A percentile compares a stretch with the other conserved stretches of the same genome.
Conservation (phyloP, 2,797 vertebrate species). For the Schizopygopsis malacanthus region DNA sequence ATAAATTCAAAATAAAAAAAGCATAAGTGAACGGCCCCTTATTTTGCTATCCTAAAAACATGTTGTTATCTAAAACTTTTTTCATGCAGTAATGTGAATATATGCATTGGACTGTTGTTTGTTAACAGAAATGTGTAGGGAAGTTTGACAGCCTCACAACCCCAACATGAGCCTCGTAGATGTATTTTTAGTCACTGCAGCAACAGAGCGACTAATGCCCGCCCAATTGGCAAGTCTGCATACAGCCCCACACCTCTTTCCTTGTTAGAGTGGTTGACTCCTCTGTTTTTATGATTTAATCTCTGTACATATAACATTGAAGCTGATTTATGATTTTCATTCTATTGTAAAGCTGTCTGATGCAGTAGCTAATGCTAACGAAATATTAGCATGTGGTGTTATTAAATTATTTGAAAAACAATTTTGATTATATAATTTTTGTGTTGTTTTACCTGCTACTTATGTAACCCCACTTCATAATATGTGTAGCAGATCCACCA, state of each 20-base stretch:
- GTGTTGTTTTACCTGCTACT: neutral
- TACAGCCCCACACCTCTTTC: conserved; percentile 60
- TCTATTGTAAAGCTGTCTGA: neutral
- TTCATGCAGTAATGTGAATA: neutral
- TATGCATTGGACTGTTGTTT: neutral
- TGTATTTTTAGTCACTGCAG: conserved; percentile 75
- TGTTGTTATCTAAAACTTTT: neutral
- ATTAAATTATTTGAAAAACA: neutral
- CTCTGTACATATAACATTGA: neutral
- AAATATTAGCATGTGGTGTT: neutral
- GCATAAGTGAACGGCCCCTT: neutral
- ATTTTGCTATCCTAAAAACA: neutral
- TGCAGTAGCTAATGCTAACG: neutral
- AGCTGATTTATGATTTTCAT: conserved; percentile 13
- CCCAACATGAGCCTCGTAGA: conserved; percentile 47
- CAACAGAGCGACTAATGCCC: conserved; percentile 70
- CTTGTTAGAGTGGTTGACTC: conserved; percentile 60
- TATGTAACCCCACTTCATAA: neutral
- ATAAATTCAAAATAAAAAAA: neutral
- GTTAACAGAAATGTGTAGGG: conserved; percentile 20
- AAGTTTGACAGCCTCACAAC: neutral
- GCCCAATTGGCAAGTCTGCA: conserved; percentile 63
- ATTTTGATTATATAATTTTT: neutral
- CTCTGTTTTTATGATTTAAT: conserved; percentile 21
- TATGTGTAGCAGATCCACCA: neutral